Evolutionary conservation across 2,113 vertebrate genomes (phyloP).

Genomic region (Hippopotamus amphibius): DNA sequence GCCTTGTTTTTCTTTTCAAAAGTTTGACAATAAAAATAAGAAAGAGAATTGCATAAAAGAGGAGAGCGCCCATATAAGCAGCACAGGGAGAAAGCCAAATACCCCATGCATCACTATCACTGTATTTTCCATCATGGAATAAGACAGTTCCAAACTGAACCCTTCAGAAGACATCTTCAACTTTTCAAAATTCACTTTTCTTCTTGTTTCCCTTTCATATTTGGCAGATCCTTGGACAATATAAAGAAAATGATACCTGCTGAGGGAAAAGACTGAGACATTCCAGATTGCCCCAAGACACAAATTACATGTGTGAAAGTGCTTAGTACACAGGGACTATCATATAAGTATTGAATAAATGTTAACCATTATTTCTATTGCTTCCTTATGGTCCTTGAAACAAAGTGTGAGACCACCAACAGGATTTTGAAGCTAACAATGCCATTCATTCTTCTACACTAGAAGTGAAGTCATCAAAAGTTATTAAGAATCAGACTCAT

Average conservation of each 20-base stretch:
- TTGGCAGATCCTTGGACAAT: neutral
- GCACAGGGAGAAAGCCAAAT: conserved; percentile 6
- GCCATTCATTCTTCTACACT: conserved; percentile 5
- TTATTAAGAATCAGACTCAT: conserved; percentile 1
- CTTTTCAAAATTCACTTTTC: conserved; percentile 27
- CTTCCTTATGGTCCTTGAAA: neutral
- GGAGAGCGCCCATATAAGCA: neutral
- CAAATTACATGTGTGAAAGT: neutral
- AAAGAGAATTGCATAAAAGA: conserved; percentile 4
- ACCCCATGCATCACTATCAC: neutral
- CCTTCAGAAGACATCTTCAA: conserved; percentile 24
- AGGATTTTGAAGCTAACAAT: conserved; percentile 43
- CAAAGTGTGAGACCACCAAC: conserved; percentile 25
- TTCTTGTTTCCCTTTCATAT: conserved; percentile 38
- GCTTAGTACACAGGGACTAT: neutral
- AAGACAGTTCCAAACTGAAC: neutral
- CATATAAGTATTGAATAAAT: neutral
- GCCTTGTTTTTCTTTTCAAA: conserved; percentile 29
- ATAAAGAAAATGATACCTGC: conserved; percentile 2
- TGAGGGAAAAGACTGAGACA: neutral
- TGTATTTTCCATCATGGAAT: conserved; percentile 5
- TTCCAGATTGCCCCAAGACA: neutral
- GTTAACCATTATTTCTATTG: conserved; percentile 33
- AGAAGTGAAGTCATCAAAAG: conserved; percentile 12
- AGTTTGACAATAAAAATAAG: conserved; percentile 7